Evolutionary conservation across 1,140 invertebrate species (phyloP), one percentile per base, ranked within the genome.

Genomic region (Drosophila subpulchrella): DNA sequence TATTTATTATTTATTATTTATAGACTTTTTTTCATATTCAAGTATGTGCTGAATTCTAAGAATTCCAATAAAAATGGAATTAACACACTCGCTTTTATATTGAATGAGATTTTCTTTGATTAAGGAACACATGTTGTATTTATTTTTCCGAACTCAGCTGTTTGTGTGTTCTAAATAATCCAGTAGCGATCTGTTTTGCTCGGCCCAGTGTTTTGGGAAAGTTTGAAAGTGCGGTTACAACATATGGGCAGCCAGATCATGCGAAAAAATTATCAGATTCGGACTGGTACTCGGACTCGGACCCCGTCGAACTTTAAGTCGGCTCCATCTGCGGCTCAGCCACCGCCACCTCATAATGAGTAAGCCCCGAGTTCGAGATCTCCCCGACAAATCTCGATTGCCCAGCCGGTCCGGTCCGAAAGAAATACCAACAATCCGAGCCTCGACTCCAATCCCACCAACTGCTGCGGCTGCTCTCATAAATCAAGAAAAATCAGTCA

Each of bases 401-500:
- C 72, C 46, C 42, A 44, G 42, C 47, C 50, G 50, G 50, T 51
- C 70, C 42, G 66, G 58, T 65, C 51, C 36, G 27, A 58, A 58
- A 39, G 66, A 71, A 70, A 70, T 39, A 70, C 32, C 65, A 67
- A 65, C 65, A 51, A 39, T 48, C 48, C 36, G 24, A 57, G 39
- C 30, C 47, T 17, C 36, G 38, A 38, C 13, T 20, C 30, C 56
- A 24, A 59, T 59, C 56, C 41, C 65, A 60, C 24, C 51, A 53
- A 55, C 66, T 38, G 58, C 66, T 63, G 46, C 27, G 15, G 57
- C 54, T 70, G 83, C 79, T 88, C 83, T 88, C 83, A 86, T 86
- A 86, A 86, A 86, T 86, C 83, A 86, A 82, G 83, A 83, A 86
- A 86, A 86, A 86, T 86, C 83, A 86, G 83, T 88, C 82, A 86